A percentile compares a stretch with the other conserved stretches of the same genome.
These are phyloP conservation scores for Chrysemys picta DNA, from an alignment of 2,113 vertebrate genomes.

Conservation along the genomic window DNA sequence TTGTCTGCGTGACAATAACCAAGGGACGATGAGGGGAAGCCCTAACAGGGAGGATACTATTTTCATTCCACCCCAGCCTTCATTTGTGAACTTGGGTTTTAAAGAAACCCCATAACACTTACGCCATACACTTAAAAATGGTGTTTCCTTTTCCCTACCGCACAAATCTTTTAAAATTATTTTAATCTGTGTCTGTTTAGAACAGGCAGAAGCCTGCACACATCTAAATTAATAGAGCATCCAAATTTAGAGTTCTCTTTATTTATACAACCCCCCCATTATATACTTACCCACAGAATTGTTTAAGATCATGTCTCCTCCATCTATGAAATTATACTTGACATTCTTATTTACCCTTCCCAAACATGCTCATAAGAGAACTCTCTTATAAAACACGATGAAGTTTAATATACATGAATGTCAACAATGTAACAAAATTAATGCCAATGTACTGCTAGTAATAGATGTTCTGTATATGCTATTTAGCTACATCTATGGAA, in stretches of 20 bases:
- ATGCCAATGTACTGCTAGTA: accelerated
- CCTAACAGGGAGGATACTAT: not conserved
- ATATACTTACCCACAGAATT: not conserved
- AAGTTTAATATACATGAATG: not conserved
- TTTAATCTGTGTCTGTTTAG: not conserved
- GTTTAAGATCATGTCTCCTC: not conserved
- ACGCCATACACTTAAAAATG: not conserved
- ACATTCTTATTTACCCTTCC: not conserved
- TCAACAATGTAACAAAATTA: not conserved
- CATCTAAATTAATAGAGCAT: not conserved
- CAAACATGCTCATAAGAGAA: not conserved
- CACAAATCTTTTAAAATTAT: not conserved
- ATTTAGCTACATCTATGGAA: constrained; percentile 55
- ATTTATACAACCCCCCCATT: not conserved
- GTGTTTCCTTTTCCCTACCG: not conserved
- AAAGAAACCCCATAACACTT: not conserved
- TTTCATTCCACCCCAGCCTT: constrained; percentile 43
- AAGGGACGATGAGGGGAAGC: no score
- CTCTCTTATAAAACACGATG: not conserved
- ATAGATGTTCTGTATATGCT: not conserved
- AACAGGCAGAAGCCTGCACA: not conserved
- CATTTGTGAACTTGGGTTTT: constrained; percentile 44
- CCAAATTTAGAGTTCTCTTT: not conserved
- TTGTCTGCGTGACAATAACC: no score
- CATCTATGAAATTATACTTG: not conserved